Evolutionary conservation across 2,888 invertebrate genomes (phyloP), one percentile per base, ranked within the genome.

Genomic region (Neoascia interrupta): DNA sequence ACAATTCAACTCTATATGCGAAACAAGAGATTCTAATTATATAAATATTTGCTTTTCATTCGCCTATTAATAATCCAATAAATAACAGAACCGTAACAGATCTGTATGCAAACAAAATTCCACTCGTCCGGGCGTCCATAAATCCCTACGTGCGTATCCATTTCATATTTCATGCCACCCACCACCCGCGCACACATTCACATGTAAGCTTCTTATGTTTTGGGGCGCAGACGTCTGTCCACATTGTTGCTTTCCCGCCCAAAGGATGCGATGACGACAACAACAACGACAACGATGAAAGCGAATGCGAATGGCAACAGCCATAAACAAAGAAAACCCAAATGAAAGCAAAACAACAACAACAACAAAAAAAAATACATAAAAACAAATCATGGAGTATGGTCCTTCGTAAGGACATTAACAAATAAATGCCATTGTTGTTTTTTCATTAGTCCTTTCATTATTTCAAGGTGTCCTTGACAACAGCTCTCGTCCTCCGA

Each of bases 381-480:
- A 39, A 68, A 68, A 74, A 53, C 60, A 66, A 56, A 60, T 56
- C 66, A 73, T 72, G 79, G 34, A 79, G 73, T n/a, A n/a, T 79
- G 79, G 66, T 56, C 61, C 61, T n/a, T n/a, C 54, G 51, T 61
- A 73, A 73, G 79, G 61, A 73, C 73, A 79, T 79, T 73, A 79
- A 51, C 73, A 79, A 79, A 79, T 79, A 79, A 73, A 79, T 68
- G 43, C 73, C 54, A 68, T 73, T 79, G 79, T 79, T 79, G 73
- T 73, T 79, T 73, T 79, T 73, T 73, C 79, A 79, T 79, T 79
- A 79, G 79, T 79, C 79, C 79, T 68, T 73, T 79, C 72, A 72
- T 72, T 79, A 79, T 79, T 79, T 68, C 73, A 79, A 79, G 72
- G 79, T 79, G 79, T 73, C 79, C 79, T 79, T 79, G 79, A 73